Base-by-base conservation (phyloP, 2,113 vertebrate species). In the Mionectes macconnelli region DNA sequence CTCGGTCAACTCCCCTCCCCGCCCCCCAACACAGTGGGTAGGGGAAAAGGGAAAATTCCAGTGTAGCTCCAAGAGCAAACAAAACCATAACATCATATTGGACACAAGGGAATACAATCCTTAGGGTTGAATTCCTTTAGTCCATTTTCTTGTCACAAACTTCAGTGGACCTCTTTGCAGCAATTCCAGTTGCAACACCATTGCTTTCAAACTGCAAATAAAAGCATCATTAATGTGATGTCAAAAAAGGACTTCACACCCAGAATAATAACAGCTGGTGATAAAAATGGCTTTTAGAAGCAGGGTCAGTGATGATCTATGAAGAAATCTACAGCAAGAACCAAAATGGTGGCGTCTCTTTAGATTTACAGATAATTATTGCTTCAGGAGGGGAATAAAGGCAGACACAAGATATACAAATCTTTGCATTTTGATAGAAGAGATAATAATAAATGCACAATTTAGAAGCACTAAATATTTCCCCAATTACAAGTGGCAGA, bases 91-190 rank as follows among this genome's bases (percentile, higher is more conserved):
- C n/a, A 95, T 97, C 91, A 56, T 88, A 90, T 60, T 50, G 73
- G 50, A 79, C 83, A 94, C 76, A 24, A 84, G 53, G 62, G 62
- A 84, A 74, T n/a, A 30, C 63, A 73, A 80, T 67, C 50, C 50
- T 91, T 31, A 8, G 9, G 14, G 67, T 33, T n/a, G 11, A 60
- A 66, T 24, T 52, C 20, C 47, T 80, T 98, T 93, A 99, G 90
- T 99, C 98, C 2, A 84, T 98, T 97, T 99, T 99, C 98, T 99
- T 99, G 79, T 98, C 97, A 31, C 92, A 93, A 86, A 75, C 90
- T 67, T 95, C 94, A 47, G 91, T 59, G n/a, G 97, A 79, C 94
- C 93, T 98, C 94, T 97, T 97, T 40, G 94, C 14, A 23, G 95
- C 63, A 22, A 97, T 87, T 85, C 97, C 97, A 45, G 97, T 97